Evolutionary conservation across 1,140 invertebrate genomes (phyloP), one percentile per base, ranked within the genome.

Genomic region (Ectropis grisescens): DNA sequence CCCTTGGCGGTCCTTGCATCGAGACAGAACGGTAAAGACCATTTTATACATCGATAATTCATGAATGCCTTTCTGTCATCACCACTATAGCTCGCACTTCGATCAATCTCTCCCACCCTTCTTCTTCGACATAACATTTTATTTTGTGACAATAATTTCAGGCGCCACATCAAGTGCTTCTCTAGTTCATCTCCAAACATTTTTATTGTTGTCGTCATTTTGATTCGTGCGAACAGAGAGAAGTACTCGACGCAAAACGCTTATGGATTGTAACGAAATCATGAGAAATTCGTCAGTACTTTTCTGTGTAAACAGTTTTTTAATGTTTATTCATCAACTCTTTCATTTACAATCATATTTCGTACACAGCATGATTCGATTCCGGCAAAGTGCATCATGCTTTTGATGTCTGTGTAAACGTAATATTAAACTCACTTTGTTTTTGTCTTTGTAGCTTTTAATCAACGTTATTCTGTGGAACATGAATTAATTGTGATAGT

Each of bases 21-120:
- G 70, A 74, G 64, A 71, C 54, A n/a, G n/a, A 62, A 81, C 76
- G 76, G 76, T 81, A 81, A 81, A 48, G 52, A 75, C 53, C 67
- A 78, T 62, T 80, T 80, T 70, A 4, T 19, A 19, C 16, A 66
- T 78, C 62, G 68, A 70, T 76, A 69, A 58, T 59, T 76, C 68
- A 70, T 80, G 75, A 78, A 78, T 81, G 75, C 75, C 74, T 76
- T 57, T 72, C 69, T 76, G 66, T 71, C 70, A 75, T 78, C 70
- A 78, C 78, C 70, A 71, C 68, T 81, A n/a, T n/a, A 81, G 76
- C 59, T 46, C 67, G 76, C 72, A 78, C 75, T 41, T 57, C 55
- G n/a, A 51, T 61, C 58, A 59, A 57, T 76, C 71, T 74, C 47
- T 66, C 69, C 76, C 78, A 70, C 65, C 55, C 69, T 55, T 66